These are phyloP conservation scores for Calephelis nemesis DNA, from an alignment of 1,140 invertebrate genomes.

Conservation along the genomic window DNA sequence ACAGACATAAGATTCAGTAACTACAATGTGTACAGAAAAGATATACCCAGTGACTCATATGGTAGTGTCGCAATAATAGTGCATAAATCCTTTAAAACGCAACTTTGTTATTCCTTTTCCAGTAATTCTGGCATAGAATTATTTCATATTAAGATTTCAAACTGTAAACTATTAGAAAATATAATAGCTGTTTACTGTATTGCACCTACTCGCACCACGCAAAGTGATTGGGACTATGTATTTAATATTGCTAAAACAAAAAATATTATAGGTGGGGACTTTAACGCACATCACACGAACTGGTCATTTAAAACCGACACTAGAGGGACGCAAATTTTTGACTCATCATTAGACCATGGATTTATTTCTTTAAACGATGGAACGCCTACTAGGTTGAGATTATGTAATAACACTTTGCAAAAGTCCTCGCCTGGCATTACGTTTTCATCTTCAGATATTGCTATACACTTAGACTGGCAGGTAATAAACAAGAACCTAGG, in stretches of 20 bases:
- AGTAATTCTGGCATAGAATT: neutral
- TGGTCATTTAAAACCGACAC: too few relatives aligned
- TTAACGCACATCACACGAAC: too few relatives aligned
- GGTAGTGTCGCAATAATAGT: neutral
- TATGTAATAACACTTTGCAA: neutral
- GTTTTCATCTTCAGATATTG: conserved; percentile 3
- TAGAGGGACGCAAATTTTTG: too few relatives aligned
- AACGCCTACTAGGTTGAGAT: neutral
- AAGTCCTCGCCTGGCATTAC: neutral
- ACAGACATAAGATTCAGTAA: neutral
- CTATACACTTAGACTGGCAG: neutral
- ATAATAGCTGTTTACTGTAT: conserved; percentile 8
- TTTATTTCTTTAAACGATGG: neutral
- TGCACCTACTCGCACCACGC: neutral
- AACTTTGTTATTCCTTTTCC: neutral
- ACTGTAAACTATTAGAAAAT: neutral
- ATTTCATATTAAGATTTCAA: neutral
- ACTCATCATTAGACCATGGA: neutral
- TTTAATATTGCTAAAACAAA: too few relatives aligned
- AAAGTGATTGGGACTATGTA: neutral
- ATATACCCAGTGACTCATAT: neutral
- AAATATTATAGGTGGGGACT: too few relatives aligned
- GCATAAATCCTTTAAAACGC: neutral
- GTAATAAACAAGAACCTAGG: neutral
- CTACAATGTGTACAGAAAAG: neutral